Percentiles rank a stretch among this genome's conserved stretches.
Evolutionary conservation across 92 coral and sea anemone species (phyloP).

Genomic region (Diadumene lineata): DNA sequence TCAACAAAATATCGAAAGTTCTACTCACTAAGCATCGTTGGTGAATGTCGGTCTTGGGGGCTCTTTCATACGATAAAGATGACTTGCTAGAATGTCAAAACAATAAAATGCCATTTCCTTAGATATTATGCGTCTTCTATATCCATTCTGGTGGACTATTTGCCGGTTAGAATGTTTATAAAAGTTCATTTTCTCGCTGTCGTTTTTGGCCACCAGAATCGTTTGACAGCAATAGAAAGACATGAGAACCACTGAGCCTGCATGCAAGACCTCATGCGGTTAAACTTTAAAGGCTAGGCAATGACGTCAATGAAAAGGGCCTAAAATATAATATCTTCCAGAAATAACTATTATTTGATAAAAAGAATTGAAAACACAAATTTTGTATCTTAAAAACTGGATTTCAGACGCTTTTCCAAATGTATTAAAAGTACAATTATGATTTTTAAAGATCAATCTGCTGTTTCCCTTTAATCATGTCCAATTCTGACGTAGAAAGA

Average conservation of each 20-base stretch:
- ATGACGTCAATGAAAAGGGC: constrained; percentile 29
- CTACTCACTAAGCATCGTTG: constrained; percentile 95
- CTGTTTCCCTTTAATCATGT: no score
- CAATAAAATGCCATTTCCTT: constrained; percentile 99
- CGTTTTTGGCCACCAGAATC: constrained; percentile 79
- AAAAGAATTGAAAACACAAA: no score
- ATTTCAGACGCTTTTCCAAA: no score
- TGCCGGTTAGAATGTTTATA: constrained; percentile 76
- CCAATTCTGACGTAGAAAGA: no score
- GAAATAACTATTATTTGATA: neutral
- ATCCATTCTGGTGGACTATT: constrained; percentile 65
- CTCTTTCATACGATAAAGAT: constrained; percentile 84
- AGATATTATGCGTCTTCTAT: constrained; percentile 78
- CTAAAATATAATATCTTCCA: neutral
- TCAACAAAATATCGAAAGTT: constrained; percentile 36
- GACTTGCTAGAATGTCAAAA: constrained; percentile 91
- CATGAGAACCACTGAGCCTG: constrained; percentile 61
- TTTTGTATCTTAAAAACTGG: no score
- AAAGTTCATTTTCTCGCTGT: constrained; percentile 82
- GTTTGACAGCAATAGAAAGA: constrained; percentile 96
- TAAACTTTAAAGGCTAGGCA: constrained; percentile 38
- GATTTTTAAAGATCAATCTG: no score
- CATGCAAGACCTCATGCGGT: constrained; percentile 32
- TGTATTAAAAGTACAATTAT: no score
- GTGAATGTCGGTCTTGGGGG: constrained; percentile 96